A percentile compares a stretch with the other conserved stretches of the same genome.
phyloP scores from a whole-genome alignment of 2,113 vertebrate genomes.

The Burhinus bistriatus region DNA sequence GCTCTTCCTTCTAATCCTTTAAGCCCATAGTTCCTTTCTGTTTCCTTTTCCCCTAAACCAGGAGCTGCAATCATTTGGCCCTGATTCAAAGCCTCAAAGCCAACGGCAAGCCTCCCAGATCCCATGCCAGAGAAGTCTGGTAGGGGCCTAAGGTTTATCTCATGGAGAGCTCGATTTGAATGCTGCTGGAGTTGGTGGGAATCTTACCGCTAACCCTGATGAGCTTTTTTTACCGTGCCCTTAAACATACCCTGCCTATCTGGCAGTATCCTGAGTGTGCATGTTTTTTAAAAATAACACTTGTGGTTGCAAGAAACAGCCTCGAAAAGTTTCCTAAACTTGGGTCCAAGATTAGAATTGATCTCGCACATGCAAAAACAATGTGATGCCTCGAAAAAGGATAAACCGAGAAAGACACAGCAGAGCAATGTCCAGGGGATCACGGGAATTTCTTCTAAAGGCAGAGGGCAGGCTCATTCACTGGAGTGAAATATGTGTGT shows the following conservation, averaged over 20 bases:
- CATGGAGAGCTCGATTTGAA: not conserved
- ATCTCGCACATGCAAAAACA: not conserved
- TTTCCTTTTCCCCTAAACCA: constrained; percentile 46
- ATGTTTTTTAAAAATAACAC: not conserved
- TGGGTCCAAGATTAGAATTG: not conserved
- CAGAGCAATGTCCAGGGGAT: not conserved
- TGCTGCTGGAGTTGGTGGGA: not conserved
- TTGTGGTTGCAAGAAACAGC: not conserved
- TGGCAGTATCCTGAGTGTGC: not conserved
- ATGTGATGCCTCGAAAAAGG: not conserved
- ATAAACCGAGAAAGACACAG: not conserved
- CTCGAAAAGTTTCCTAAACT: not conserved
- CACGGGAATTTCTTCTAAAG: not conserved
- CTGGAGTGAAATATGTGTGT: not conserved
- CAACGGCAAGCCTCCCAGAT: constrained; percentile 36
- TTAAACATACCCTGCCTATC: not conserved
- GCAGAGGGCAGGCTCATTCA: not conserved
- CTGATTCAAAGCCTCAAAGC: constrained; percentile 30
- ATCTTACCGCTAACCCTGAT: not conserved
- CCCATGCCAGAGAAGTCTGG: not conserved
- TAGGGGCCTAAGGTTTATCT: constrained; percentile 22
- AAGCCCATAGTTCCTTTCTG: constrained; percentile 41
- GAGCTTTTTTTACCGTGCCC: not conserved
- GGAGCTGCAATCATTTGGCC: constrained; percentile 44
- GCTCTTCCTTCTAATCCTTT: constrained; percentile 59